A percentile compares a stretch with the other conserved stretches of the same genome.
These are phyloP conservation scores for Coronaproctus castanopsis DNA, from an alignment of 2,888 invertebrate genomes.

Conservation along the genomic window DNA sequence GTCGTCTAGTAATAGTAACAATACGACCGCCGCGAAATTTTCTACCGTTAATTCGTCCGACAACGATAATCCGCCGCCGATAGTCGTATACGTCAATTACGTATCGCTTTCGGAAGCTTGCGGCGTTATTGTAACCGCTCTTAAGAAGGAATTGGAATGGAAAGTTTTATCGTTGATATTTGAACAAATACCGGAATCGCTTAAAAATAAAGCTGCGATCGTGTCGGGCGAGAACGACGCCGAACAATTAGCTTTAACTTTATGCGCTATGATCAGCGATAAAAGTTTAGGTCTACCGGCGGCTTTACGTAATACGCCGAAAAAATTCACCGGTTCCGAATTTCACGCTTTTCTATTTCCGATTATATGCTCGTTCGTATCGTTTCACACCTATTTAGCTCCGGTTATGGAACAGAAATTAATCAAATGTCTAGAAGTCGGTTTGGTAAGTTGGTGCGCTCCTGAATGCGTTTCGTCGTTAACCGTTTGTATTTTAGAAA, in stretches of 20 bases:
- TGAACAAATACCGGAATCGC: slow-evolving; percentile 54
- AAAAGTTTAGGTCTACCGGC: slow-evolving; percentile 2
- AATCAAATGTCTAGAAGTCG: slow-evolving; percentile 40
- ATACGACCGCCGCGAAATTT: slow-evolving; percentile 3
- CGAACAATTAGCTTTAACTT: slow-evolving; percentile 52
- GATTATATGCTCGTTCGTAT: slow-evolving; percentile 62
- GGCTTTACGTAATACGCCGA: slow-evolving; percentile 27
- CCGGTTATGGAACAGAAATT: slow-evolving; percentile 45
- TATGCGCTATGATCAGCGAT: slow-evolving; percentile 41
- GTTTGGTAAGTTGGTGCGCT: slow-evolving; percentile 13
- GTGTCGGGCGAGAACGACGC: slow-evolving; percentile 59
- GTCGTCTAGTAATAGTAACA: slow-evolving; percentile 14
- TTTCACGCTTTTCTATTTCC: slow-evolving; percentile 62
- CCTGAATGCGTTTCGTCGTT: slow-evolving; percentile 51
- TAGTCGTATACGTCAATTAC: slow-evolving; percentile 30
- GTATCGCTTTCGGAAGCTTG: slow-evolving; percentile 48
- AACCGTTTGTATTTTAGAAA: slow-evolving; percentile 75
- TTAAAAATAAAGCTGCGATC: slow-evolving; percentile 70
- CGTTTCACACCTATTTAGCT: slow-evolving; percentile 62
- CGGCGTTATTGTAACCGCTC: slow-evolving; percentile 47
- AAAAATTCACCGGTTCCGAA: slow-evolving; percentile 50
- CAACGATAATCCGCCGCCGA: slow-evolving; percentile 4
- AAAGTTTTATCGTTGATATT: slow-evolving; percentile 54
- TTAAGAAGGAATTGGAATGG: slow-evolving; percentile 68
- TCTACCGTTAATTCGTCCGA: slow-evolving; percentile 4